A percentile compares a stretch with the other conserved stretches of the same genome.
Conservation (phyloP, 1,140 invertebrate species). For the Pentalonia nigronervosa region DNA sequence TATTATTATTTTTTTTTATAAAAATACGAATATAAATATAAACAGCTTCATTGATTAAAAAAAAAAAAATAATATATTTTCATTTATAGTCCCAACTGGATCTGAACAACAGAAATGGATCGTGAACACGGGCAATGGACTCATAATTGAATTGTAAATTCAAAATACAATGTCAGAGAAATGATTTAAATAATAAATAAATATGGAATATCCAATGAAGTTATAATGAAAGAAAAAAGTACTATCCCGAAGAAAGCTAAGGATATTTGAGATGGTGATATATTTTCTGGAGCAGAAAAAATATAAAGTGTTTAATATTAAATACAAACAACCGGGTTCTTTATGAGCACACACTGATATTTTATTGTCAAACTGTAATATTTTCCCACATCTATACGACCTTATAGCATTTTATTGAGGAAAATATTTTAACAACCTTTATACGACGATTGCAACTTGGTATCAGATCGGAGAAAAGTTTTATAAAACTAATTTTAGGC, state of each 20-base stretch:
- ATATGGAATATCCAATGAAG: background rate
- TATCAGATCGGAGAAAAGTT: background rate
- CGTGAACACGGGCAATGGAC: background rate
- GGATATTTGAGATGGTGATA: background rate
- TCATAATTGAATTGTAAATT: slow-evolving; percentile 26
- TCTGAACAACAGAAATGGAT: background rate
- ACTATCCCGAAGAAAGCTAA: background rate
- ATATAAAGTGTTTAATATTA: background rate
- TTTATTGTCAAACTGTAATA: background rate
- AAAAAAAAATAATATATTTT: background rate
- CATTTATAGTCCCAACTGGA: background rate
- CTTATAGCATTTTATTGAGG: background rate
- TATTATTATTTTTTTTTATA: background rate
- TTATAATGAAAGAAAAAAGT: slow-evolving; percentile 6
- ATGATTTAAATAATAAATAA: slow-evolving; percentile 27
- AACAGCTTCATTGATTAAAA: background rate
- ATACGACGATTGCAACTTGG: background rate
- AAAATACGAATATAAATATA: background rate
- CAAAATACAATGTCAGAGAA: background rate
- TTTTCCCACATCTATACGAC: background rate
- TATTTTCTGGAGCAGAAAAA: background rate
- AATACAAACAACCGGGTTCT: background rate
- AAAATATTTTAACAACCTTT: background rate
- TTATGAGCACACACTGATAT: background rate
- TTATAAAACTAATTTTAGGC: background rate